These are phyloP conservation scores for Drosophila fungiperda DNA, from an alignment of 2,888 invertebrate species.

Conservation along the genomic window DNA sequence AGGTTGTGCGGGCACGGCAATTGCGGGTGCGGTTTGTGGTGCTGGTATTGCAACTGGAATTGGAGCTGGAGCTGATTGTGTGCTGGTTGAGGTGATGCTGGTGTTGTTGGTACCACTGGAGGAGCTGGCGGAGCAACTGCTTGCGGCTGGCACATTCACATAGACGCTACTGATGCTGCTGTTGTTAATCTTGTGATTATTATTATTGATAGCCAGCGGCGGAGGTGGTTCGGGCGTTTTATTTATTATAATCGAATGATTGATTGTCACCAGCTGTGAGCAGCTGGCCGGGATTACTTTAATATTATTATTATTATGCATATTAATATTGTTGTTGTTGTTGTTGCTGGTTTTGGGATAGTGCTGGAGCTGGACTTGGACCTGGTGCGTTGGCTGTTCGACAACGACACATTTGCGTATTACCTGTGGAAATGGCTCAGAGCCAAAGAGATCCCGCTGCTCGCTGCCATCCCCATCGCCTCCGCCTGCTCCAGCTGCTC, in stretches of 20 bases:
- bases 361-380: slow-evolving; percentile 41
- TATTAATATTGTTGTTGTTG: slow-evolving; percentile 50
- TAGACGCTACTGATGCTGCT: slow-evolving; percentile 42
- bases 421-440: slow-evolving; percentile 85
- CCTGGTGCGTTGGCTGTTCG: slow-evolving; percentile 37
- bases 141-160: slow-evolving; percentile 61
- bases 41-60: background rate
- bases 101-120: background rate
- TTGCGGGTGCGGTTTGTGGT: slow-evolving; percentile 9
- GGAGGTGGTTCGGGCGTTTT: slow-evolving; percentile 81
- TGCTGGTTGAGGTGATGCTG: slow-evolving; percentile 13
- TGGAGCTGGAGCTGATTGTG: slow-evolving; percentile 16
- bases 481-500: background rate
- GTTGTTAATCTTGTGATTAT: slow-evolving; percentile 14
- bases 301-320: slow-evolving; percentile 47
- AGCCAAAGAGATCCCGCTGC: slow-evolving; percentile 83
- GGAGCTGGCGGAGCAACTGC: slow-evolving; percentile 18
- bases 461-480: slow-evolving; percentile 14
- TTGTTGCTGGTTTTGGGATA: slow-evolving; percentile 41
- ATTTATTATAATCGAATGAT: slow-evolving; percentile 85
- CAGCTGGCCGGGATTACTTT: slow-evolving; percentile 39
- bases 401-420: slow-evolving; percentile 78
- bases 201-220: slow-evolving; percentile 23
- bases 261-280: slow-evolving; percentile 83
- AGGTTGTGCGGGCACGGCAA: slow-evolving; percentile 21